Evolutionary conservation across 1,140 invertebrate genomes (phyloP).

Genomic region (Tetragonula clypearis): DNA sequence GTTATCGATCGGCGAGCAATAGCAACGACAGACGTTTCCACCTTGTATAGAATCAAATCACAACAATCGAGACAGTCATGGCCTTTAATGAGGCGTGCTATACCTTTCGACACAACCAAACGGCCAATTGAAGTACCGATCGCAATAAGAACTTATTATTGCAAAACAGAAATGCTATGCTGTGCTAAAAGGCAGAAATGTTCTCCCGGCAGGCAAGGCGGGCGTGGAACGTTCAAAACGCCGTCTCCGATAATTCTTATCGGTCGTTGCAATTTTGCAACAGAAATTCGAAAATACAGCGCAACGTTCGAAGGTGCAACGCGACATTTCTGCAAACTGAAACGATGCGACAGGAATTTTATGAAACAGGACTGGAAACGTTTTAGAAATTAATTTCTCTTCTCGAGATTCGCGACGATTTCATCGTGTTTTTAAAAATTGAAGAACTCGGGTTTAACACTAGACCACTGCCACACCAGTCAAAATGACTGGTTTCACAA

Average conservation of each 20-base stretch:
- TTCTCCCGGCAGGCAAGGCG: neutral
- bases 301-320: neutral
- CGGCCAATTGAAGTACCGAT: conserved; percentile 35
- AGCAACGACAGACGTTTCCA: conserved; percentile 6
- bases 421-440: too few species aligned
- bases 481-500: too few species aligned
- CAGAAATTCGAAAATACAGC: neutral
- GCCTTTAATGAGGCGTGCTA: conserved; percentile 32
- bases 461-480: too few species aligned
- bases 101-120: conserved; percentile 32
- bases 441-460: neutral
- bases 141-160: conserved; percentile 44
- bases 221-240: neutral
- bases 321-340: neutral
- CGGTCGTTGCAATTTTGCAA: conserved; percentile 21
- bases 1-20: conserved; percentile 28
- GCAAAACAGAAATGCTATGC: conserved; percentile 7
- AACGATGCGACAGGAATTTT: neutral
- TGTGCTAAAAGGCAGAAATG: conserved; percentile 24
- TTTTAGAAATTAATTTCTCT: too few species aligned
- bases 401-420: too few species aligned
- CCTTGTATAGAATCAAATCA: conserved; percentile 36
- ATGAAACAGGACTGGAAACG: neutral
- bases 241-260: conserved; percentile 37
- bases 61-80: conserved; percentile 34